phyloP scores from a whole-genome alignment of 2,888 invertebrate species.

The Branchellion lobata region DNA sequence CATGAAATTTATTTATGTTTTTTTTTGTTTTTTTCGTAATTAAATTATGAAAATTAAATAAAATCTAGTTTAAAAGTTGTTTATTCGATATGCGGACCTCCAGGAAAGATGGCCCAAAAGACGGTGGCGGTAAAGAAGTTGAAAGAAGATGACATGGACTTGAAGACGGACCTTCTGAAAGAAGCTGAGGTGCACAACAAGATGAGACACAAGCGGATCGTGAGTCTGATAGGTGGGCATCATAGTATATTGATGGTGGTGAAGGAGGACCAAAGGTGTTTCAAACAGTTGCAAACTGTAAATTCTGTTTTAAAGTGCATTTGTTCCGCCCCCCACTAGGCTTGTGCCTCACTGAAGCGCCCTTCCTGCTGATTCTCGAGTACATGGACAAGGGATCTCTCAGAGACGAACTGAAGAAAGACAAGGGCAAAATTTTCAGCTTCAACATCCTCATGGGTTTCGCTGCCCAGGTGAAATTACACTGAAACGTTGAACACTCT shows the following conservation, averaged over 20 bases:
- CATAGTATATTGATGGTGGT: too few species aligned
- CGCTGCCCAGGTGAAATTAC: conserved; percentile 81
- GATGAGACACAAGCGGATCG: conserved; percentile 69
- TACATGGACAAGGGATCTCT: conserved; percentile 94
- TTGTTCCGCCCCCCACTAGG: too few species aligned
- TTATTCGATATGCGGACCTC: too few species aligned
- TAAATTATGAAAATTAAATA: too few species aligned
- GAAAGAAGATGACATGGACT: conserved; percentile 68
- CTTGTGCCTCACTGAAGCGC: conserved; percentile 79
- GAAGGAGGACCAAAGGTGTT: too few species aligned
- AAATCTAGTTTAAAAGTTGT: too few species aligned
- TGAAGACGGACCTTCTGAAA: conserved; percentile 74
- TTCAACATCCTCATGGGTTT: conserved; percentile 81
- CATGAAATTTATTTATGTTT: too few species aligned
- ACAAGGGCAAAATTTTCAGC: conserved; percentile 79
- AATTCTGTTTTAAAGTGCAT: too few species aligned
- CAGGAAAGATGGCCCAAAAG: conserved; percentile 74
- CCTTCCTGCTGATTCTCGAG: conserved; percentile 86
- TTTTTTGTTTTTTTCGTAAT: too few species aligned
- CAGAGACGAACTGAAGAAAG: conserved; percentile 83
- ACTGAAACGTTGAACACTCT: too few species aligned
- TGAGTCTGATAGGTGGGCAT: conserved; percentile 87
- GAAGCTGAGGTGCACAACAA: conserved; percentile 67
- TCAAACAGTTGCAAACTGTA: too few species aligned
- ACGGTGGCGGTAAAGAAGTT: conserved; percentile 90